Base-by-base conservation (phyloP, 2,113 vertebrate species). In the Pipa parva region DNA sequence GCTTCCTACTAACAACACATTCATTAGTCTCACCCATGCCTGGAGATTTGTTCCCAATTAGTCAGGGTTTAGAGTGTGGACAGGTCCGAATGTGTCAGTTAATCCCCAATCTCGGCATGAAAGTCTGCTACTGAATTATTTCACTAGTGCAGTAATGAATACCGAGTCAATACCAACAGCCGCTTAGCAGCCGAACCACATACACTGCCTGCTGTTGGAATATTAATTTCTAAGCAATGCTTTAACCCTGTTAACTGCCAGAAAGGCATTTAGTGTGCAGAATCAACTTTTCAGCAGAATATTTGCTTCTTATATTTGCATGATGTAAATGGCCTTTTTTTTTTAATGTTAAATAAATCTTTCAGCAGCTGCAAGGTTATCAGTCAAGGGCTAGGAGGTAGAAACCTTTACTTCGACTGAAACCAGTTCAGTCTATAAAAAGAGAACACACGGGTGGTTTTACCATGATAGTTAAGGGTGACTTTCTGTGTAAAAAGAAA, bases 81-180 rank as follows among this genome's bases (percentile, higher is more conserved):
- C 20, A 28, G 49, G 26, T 33, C 26, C 45, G 7, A 15, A 39
- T 22, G 15, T 51, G 45, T 51, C 31, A 50, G 5, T 3, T 11
- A 42, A 21, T 39, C 37, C 63, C 24, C 18, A 4, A 49, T 24
- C 46, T 21, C 12, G 7, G 7, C 46, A 22, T 8, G 37, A 66
- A 17, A 7, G 4, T 25, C 15, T 31, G 28, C 3, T 59, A 49
- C 58, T 58, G 55, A 68, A 25, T 8, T 1, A 59, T 52, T 21
- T 50, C 56, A 28, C 20, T 2, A 17, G 24, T 2, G 28, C 18
- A 9, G 3, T 51, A 52, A 68, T 68, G 22, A 37, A 68, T 59
- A 29, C 27, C 18, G 11, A n/a, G 29, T 68, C 65, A 59, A 59
- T 68, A 59, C 28, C 7, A 13, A 7, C 27, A 49, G 37, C 28